phyloP scores from a whole-genome alignment of 2,113 vertebrate species.

The Neotoma lepida region DNA sequence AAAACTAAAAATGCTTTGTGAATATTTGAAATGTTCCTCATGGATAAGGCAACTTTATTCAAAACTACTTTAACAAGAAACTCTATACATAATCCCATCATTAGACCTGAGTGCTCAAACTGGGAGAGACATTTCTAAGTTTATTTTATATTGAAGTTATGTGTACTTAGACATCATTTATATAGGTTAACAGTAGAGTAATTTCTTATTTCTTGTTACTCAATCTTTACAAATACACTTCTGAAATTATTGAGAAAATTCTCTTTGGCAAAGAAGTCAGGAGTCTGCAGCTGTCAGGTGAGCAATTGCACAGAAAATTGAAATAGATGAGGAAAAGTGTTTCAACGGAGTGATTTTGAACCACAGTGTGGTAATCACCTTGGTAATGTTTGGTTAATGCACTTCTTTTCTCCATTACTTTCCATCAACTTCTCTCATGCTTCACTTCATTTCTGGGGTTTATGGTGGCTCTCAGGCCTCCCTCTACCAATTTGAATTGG shows the following conservation, averaged over 20 bases:
- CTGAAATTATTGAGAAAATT: conserved; percentile 29
- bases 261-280: conserved; percentile 25
- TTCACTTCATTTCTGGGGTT: conserved; percentile 53
- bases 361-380: conserved; percentile 69
- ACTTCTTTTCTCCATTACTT: conserved; percentile 75
- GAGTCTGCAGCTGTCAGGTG: conserved; percentile 62
- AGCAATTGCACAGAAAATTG: conserved; percentile 76
- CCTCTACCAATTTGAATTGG: conserved; percentile 31
- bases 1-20: not conserved
- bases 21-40: conserved; percentile 12
- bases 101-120: not conserved
- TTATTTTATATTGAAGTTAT: conserved; percentile 2
- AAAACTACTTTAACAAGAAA: not conserved
- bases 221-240: conserved; percentile 39
- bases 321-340: conserved; percentile 67
- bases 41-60: not conserved
- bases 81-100: not conserved
- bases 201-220: conserved; percentile 57
- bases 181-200: not conserved
- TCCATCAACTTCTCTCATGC: conserved; percentile 72
- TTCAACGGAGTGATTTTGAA: conserved; percentile 55
- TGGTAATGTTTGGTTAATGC: conserved; percentile 72
- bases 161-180: not conserved
- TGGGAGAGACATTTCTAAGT: not conserved
- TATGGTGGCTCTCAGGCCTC: not conserved